Evolutionary conservation across 2,797 vertebrate species (phyloP).

Genomic region (Falco columbarius): DNA sequence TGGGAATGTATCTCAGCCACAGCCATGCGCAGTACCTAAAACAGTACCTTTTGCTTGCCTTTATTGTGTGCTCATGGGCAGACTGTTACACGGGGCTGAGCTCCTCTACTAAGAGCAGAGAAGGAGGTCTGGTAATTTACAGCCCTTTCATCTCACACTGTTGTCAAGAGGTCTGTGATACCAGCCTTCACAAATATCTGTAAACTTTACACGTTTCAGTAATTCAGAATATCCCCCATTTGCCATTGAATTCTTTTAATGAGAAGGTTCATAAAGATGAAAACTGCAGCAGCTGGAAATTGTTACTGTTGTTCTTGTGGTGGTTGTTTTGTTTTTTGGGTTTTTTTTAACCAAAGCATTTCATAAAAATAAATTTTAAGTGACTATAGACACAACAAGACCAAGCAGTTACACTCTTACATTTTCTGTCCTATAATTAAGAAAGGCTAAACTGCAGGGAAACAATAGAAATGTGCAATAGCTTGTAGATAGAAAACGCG

Average conservation of each 20-base stretch:
- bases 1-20: background rate
- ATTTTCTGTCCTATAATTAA: constrained; percentile 31
- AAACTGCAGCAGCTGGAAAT: constrained; percentile 36
- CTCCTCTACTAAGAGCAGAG: constrained; percentile 28
- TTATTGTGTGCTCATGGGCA: background rate
- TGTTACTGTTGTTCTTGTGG: background rate
- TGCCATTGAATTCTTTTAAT: constrained; percentile 34
- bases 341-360: constrained; percentile 39
- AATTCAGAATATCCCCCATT: constrained; percentile 34
- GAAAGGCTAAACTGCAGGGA: background rate
- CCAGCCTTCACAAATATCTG: constrained; percentile 39
- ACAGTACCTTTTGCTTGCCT: background rate
- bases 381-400: constrained; percentile 19
- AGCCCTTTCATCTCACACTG: background rate
- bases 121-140: constrained; percentile 4
- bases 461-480: background rate
- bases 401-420: background rate
- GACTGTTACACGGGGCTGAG: background rate
- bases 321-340: background rate
- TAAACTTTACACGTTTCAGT: constrained; percentile 35
- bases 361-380: constrained; percentile 45
- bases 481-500: background rate
- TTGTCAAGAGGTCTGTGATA: constrained; percentile 25
- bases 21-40: background rate
- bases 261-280: constrained; percentile 66